These are phyloP conservation scores for Bergia sp. DNA, from an alignment of 92 coral and sea anemone genomes.

Conservation along the genomic window DNA sequence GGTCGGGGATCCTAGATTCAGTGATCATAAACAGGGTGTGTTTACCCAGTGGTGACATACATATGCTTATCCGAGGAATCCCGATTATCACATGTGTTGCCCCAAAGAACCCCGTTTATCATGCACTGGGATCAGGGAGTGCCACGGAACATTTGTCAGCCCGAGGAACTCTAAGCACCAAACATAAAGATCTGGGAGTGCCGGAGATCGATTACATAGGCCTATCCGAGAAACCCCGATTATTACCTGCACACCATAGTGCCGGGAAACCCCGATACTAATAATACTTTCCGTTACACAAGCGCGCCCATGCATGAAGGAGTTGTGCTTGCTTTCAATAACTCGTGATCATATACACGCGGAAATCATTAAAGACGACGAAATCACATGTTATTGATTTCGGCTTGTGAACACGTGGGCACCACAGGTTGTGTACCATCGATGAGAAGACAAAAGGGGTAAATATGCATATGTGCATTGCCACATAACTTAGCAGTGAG, in stretches of 20 bases:
- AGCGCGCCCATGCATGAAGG: neutral
- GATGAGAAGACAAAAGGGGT: neutral
- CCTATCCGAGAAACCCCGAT: neutral
- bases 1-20: too few species aligned
- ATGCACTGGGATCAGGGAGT: too few species aligned
- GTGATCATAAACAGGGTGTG: too few species aligned
- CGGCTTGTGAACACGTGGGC: neutral
- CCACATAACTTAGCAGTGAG: neutral
- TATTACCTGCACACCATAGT: neutral
- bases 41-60: too few species aligned
- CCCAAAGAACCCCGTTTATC: neutral
- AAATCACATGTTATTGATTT: too few species aligned
- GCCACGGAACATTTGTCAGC: too few species aligned
- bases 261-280: neutral
- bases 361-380: neutral
- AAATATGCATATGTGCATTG: neutral
- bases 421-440: neutral
- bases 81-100: neutral
- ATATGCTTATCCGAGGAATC: too few species aligned
- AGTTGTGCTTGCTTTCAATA: neutral
- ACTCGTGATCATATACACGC: neutral
- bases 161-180: neutral
- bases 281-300: neutral
- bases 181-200: neutral
- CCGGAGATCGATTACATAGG: neutral